phyloP scores from a whole-genome alignment of 2,888 invertebrate species.

The Macroteleia sp. region DNA sequence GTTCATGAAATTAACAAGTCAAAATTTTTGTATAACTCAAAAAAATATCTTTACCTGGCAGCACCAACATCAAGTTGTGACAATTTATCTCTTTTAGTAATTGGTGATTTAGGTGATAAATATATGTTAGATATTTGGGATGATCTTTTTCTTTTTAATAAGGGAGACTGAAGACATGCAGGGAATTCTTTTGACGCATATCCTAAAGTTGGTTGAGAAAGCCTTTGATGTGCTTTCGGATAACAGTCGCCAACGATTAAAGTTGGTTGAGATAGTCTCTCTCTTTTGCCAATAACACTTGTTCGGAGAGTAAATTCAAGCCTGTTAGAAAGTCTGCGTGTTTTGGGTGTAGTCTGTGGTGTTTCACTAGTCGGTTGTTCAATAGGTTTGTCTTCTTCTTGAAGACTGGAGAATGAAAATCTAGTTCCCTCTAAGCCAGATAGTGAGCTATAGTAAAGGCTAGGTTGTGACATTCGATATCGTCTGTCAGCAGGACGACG shows the following conservation, averaged over 20 bases:
- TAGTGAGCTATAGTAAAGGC: constrained; percentile 74
- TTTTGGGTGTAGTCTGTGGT: constrained; percentile 33
- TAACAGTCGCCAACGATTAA: constrained; percentile 78
- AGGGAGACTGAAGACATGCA: constrained; percentile 68
- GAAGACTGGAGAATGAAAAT: constrained; percentile 77
- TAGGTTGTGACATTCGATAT: constrained; percentile 79
- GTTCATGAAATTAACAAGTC: too few relatives aligned
- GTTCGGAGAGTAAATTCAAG: constrained; percentile 43
- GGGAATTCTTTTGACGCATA: constrained; percentile 63
- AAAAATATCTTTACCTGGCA: constrained; percentile 72
- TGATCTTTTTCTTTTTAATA: constrained; percentile 74
- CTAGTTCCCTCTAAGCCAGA: constrained; percentile 68
- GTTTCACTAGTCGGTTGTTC: constrained; percentile 23
- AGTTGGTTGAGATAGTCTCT: constrained; percentile 79
- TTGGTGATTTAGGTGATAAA: constrained; percentile 60
- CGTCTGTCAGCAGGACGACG: constrained; percentile 75
- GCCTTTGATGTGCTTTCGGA: constrained; percentile 76
- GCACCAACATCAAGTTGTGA: constrained; percentile 77
- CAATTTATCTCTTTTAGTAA: constrained; percentile 75
- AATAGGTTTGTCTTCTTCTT: constrained; percentile 59
- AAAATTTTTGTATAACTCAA: too few relatives aligned
- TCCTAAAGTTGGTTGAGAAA: constrained; percentile 78
- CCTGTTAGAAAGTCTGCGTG: constrained; percentile 45
- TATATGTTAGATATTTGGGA: constrained; percentile 55
- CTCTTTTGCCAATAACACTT: constrained; percentile 69